These are phyloP conservation scores for Penaeus japonicus DNA, from an alignment of 1,140 invertebrate genomes.

Conservation along the genomic window DNA sequence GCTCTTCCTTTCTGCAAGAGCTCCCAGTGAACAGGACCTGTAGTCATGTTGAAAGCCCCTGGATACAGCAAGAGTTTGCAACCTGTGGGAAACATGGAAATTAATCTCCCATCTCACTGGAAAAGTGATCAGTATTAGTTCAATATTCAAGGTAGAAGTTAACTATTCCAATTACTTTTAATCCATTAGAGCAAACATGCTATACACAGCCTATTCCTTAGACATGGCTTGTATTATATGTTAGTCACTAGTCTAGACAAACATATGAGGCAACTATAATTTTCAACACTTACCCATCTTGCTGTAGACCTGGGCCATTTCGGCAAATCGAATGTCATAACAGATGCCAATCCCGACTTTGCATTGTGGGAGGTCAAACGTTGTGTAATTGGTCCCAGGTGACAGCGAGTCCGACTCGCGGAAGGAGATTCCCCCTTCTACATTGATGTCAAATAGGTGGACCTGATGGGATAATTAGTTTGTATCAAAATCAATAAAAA, in stretches of 20 bases:
- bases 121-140: neutral
- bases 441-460: conserved; percentile 95
- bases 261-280: neutral
- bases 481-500: too few species aligned
- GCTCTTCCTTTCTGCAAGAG: conserved; percentile 81
- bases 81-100: conserved; percentile 66
- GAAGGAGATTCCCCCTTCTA: conserved; percentile 91
- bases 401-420: conserved; percentile 87
- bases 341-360: conserved; percentile 93
- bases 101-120: neutral
- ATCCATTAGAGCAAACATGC: too few species aligned
- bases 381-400: conserved; percentile 79
- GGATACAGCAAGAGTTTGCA: conserved; percentile 89
- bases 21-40: conserved; percentile 93
- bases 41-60: conserved; percentile 96
- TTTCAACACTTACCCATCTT: conserved; percentile 70
- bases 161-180: too few species aligned
- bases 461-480: conserved; percentile 71
- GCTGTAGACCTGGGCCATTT: conserved; percentile 86
- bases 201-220: too few species aligned
- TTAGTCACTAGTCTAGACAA: neutral
- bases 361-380: conserved; percentile 77
- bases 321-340: conserved; percentile 92
- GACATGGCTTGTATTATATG: neutral
- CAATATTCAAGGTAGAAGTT: too few species aligned